A percentile compares a stretch with the other conserved stretches of the same genome.
These are phyloP conservation scores for Egretta garzetta DNA, from an alignment of 2,113 vertebrate species.

Conservation along the genomic window DNA sequence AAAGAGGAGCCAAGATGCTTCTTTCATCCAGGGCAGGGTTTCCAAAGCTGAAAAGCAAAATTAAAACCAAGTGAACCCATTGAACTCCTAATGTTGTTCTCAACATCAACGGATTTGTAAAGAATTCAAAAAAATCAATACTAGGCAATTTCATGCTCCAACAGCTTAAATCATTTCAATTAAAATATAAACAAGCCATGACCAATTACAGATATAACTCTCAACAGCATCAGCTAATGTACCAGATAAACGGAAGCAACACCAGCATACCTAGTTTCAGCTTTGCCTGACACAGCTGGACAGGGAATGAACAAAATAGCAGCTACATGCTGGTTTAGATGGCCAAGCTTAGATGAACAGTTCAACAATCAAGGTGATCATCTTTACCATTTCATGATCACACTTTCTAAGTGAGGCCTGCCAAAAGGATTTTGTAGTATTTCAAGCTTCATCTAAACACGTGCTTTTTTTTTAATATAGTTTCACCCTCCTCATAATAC, in stretches of 20 bases:
- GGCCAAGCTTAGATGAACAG: background rate
- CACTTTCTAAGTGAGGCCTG: background rate
- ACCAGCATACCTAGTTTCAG: background rate
- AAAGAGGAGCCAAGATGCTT: conserved; percentile 96
- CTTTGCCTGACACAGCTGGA: background rate
- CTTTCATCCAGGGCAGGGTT: conserved; percentile 94
- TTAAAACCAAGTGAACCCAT: background rate
- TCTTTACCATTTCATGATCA: background rate
- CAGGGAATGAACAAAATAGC: background rate
- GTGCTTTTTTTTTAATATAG: background rate
- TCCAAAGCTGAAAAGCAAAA: conserved; percentile 88
- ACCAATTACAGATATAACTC: background rate
- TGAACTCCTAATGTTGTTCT: background rate
- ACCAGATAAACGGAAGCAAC: background rate
- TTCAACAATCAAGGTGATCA: background rate
- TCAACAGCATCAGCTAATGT: background rate
- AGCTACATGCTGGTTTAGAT: background rate
- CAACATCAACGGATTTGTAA: background rate
- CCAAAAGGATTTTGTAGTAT: background rate
- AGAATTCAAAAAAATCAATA: conserved; percentile 8
- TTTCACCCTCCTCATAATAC: background rate
- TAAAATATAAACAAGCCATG: conserved; percentile 14
- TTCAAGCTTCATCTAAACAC: background rate
- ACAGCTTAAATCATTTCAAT: conserved; percentile 22
- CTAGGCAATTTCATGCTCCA: conserved; percentile 43